These are phyloP conservation scores for Julus scandinavius DNA, from an alignment of 2,888 invertebrate genomes.

Conservation along the genomic window DNA sequence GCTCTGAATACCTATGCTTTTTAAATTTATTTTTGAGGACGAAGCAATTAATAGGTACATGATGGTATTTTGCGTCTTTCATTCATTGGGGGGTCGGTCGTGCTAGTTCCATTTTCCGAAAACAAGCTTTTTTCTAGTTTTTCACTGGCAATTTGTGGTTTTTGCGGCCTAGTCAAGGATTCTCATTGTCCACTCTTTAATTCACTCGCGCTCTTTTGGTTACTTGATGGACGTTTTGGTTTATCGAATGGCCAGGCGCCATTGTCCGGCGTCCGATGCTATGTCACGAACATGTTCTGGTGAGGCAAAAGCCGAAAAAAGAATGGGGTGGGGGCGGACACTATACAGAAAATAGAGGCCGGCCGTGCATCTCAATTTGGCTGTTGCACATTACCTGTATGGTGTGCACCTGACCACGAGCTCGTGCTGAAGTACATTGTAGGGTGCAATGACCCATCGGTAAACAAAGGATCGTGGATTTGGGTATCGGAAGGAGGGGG, in stretches of 20 bases:
- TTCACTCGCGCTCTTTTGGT: neutral
- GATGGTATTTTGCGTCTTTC: neutral
- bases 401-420: neutral
- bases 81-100: neutral
- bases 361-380: slow-evolving; percentile 29
- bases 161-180: neutral
- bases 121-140: neutral
- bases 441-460: neutral
- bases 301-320: neutral
- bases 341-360: neutral
- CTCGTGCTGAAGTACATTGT: slow-evolving; percentile 20
- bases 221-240: neutral
- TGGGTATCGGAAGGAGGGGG: neutral
- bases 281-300: slow-evolving; percentile 13
- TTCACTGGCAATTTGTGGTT: neutral
- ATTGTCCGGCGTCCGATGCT: neutral
- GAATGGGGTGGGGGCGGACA: neutral
- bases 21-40: neutral
- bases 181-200: slow-evolving; percentile 20
- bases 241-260: neutral
- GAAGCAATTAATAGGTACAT: neutral
- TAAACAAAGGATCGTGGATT: neutral
- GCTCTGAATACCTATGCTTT: neutral
- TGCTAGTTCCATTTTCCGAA: neutral
- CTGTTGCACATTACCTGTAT: neutral